Conservation (phyloP, 2,113 vertebrate species). For the Sylvicapra grimmia region DNA sequence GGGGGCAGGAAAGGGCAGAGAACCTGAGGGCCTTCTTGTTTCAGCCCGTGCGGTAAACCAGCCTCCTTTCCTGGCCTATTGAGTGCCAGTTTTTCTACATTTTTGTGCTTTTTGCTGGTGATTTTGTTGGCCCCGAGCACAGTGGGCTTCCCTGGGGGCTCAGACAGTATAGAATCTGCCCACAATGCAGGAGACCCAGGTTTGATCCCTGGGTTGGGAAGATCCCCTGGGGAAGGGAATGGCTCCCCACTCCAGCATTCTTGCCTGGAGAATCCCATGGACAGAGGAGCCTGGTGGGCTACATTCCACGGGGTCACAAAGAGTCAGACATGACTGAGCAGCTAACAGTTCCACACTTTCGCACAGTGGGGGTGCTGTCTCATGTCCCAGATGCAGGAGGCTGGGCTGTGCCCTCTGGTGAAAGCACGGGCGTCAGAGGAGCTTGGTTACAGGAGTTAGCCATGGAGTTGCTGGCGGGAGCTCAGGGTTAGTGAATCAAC, state of each 20-base stretch:
- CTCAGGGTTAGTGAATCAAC: not conserved
- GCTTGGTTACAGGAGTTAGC: not conserved
- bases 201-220: not conserved
- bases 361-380: not conserved
- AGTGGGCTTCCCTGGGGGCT: not conserved
- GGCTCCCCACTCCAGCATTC: not conserved
- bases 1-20: not conserved
- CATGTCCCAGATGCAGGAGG: too few relatives aligned
- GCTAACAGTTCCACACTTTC: not conserved
- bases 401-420: not conserved
- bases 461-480: not conserved
- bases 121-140: not conserved
- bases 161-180: not conserved
- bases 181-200: not conserved
- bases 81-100: too few relatives aligned
- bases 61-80: not conserved
- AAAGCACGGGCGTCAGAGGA: accelerated
- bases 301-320: accelerated
- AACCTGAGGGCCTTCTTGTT: not conserved
- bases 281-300: not conserved
- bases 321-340: not conserved
- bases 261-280: not conserved
- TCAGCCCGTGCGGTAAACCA: accelerated
- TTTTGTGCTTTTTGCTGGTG: not conserved
- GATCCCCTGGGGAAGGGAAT: not conserved